Conservation (phyloP, 1,140 invertebrate species). For the Ostrea denselamellosa region DNA sequence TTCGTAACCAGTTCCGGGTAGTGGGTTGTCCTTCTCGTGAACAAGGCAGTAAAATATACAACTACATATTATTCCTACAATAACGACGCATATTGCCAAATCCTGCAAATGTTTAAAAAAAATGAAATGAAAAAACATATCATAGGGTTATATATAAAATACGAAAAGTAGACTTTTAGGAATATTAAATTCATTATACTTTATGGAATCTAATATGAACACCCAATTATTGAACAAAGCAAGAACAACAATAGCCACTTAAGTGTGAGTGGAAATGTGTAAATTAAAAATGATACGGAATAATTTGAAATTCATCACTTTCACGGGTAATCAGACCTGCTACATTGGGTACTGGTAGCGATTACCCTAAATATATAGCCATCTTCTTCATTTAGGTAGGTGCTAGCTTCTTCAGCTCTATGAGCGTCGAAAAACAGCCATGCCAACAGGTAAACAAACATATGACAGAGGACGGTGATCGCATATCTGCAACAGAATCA, state of each 20-base stretch:
- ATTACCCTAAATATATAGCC: slow-evolving; percentile 87
- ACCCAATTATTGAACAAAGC: no score
- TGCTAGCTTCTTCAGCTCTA: slow-evolving; percentile 75
- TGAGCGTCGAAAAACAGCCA: slow-evolving; percentile 82
- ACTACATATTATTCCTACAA: slow-evolving; percentile 85
- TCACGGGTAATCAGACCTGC: no score
- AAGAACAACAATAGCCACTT: no score
- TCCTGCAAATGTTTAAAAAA: slow-evolving; percentile 80
- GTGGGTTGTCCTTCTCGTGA: slow-evolving; percentile 19
- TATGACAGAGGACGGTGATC: slow-evolving; percentile 88
- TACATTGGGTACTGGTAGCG: no score
- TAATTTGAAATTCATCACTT: no score
- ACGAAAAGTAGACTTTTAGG: no score
- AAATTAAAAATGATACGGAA: no score
- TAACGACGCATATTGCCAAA: slow-evolving; percentile 86
- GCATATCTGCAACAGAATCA: slow-evolving; percentile 84
- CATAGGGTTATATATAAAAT: neutral
- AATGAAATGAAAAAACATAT: neutral
- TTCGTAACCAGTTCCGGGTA: neutral
- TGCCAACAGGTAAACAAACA: slow-evolving; percentile 87
- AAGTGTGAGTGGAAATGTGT: no score
- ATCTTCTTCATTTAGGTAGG: slow-evolving; percentile 84
- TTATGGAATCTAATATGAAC: no score
- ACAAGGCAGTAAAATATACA: slow-evolving; percentile 66
- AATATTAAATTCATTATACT: no score